phyloP scores from a whole-genome alignment of 2,113 vertebrate species.

The Buteo buteo region DNA sequence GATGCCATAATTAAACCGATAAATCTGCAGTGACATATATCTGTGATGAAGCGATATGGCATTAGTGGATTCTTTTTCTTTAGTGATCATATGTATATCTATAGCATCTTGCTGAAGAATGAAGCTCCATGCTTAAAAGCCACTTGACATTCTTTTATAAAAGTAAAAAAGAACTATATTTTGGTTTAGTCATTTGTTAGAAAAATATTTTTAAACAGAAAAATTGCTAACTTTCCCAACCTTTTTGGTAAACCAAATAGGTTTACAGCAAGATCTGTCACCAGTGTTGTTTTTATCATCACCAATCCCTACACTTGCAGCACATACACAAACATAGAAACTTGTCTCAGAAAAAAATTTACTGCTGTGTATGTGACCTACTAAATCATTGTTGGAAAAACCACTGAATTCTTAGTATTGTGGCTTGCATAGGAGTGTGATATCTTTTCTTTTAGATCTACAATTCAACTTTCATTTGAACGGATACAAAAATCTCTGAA shows the following conservation, averaged over 20 bases:
- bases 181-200: slow-evolving; percentile 13
- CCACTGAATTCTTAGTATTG: background rate
- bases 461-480: background rate
- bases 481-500: background rate
- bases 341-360: background rate
- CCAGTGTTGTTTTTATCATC: background rate
- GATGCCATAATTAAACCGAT: background rate
- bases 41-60: background rate
- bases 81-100: background rate
- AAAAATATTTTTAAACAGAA: slow-evolving; percentile 1
- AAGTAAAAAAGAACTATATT: background rate
- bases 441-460: background rate
- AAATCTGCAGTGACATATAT: background rate
- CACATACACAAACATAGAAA: background rate
- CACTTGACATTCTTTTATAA: background rate
- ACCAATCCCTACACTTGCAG: background rate
- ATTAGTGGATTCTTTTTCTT: background rate
- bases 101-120: background rate
- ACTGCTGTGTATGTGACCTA: background rate
- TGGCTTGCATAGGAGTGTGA: background rate
- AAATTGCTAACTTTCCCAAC: background rate
- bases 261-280: background rate
- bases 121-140: background rate
- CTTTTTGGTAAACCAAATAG: slow-evolving; percentile 2
- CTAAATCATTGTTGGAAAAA: background rate